phyloP scores from a whole-genome alignment of 2,888 invertebrate genomes.

The Rhodophaea formosa region DNA sequence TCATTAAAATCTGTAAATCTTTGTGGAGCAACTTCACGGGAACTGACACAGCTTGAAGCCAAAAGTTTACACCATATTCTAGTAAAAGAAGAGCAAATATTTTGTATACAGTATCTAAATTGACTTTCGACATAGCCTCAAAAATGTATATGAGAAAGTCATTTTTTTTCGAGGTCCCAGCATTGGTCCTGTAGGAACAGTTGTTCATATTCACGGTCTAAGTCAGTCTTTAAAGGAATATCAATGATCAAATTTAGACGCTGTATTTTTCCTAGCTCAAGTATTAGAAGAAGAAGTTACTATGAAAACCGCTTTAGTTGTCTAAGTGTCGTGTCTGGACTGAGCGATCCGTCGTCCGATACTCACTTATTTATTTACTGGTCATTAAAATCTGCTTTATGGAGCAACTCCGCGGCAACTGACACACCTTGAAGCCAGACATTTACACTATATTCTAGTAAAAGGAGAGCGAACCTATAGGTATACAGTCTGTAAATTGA shows the following conservation, averaged over 20 bases:
- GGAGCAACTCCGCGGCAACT: conserved; percentile 16
- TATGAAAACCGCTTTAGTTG: conserved; percentile 25
- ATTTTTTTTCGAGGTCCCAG: too few species aligned
- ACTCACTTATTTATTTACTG: conserved; percentile 48
- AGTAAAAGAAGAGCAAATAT: too few species aligned
- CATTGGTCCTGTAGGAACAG: too few species aligned
- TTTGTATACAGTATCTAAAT: too few species aligned
- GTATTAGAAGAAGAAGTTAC: neutral
- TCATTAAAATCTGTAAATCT: conserved; percentile 43
- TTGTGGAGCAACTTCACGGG: conserved; percentile 32
- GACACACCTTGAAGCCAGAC: neutral
- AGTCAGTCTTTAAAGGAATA: too few species aligned
- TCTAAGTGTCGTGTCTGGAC: conserved; percentile 37
- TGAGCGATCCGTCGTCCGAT: conserved; percentile 34
- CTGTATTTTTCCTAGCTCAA: too few species aligned
- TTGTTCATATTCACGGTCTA: too few species aligned
- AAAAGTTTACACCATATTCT: neutral
- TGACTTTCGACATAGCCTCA: too few species aligned
- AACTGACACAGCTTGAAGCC: neutral
- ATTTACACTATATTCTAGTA: neutral
- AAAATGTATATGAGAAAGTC: too few species aligned
- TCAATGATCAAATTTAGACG: too few species aligned
- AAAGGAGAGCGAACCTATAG: too few species aligned
- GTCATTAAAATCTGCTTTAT: conserved; percentile 47
- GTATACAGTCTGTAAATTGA: too few species aligned